Conservation (phyloP, 2,113 vertebrate genomes). For the Sapayoa aenigma region DNA sequence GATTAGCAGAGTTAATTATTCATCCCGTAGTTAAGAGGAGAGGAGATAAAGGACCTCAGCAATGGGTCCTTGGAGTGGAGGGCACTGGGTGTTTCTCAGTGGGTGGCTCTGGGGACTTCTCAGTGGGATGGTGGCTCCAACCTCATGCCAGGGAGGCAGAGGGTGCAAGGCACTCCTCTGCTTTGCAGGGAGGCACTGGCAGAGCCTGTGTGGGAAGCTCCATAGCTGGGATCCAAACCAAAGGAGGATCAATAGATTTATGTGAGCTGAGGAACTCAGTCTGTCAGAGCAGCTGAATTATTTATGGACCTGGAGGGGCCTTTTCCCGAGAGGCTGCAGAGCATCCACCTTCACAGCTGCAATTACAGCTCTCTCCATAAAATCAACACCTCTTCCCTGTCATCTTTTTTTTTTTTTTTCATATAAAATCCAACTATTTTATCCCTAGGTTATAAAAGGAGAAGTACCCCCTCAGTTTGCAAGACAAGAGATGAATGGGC, state of each 20-base stretch:
- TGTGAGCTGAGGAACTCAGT: not conserved
- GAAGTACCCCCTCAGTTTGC: not conserved
- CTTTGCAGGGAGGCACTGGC: not conserved
- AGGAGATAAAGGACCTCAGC: not conserved
- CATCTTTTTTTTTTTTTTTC: not conserved
- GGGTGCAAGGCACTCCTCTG: not conserved
- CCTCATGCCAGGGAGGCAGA: not conserved
- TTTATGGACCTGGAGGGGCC: not conserved
- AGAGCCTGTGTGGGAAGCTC: not conserved
- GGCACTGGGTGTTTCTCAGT: not conserved
- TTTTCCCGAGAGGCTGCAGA: not conserved
- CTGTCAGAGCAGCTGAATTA: not conserved
- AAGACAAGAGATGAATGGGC: not conserved
- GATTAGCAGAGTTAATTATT: not conserved
- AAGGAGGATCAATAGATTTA: not conserved
- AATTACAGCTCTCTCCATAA: not conserved
- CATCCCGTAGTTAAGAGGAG: not conserved
- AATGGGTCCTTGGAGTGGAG: accelerated
- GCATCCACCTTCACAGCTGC: not conserved
- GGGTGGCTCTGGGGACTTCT: accelerated
- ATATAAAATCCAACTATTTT: not conserved
- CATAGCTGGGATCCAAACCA: not conserved
- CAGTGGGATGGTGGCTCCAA: not conserved
- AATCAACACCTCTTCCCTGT: not conserved
- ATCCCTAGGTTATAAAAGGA: not conserved